Conservation (phyloP, 2,888 invertebrate genomes). For the Caenorhabditis drosophilae region DNA sequence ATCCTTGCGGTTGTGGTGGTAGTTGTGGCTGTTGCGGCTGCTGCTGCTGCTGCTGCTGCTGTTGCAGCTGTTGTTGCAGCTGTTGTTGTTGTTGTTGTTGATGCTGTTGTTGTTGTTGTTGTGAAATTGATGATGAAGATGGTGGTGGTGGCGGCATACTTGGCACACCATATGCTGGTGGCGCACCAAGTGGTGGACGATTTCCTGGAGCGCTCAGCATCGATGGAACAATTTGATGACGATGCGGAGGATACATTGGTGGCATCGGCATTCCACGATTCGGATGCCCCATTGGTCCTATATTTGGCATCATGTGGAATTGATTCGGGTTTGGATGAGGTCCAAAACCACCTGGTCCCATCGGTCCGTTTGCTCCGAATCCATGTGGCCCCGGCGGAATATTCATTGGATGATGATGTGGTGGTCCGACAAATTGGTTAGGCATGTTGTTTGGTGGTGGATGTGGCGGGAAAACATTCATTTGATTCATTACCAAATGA, state of each 20-base stretch:
- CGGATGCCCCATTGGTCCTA: not conserved
- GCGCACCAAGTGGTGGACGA: not conserved
- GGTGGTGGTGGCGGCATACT: slow-evolving; percentile 10
- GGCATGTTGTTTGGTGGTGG: no score
- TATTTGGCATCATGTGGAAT: not conserved
- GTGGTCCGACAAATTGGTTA: no score
- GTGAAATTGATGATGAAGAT: no score
- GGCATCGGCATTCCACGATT: not conserved
- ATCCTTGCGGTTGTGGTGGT: not conserved
- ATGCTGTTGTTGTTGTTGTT: not conserved
- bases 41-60: slow-evolving; percentile 6
- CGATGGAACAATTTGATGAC: no score
- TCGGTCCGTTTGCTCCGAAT: no score
- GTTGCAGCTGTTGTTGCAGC: not conserved
- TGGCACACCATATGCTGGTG: slow-evolving; percentile 16
- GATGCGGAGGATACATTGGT: not conserved
- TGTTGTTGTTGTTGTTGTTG: slow-evolving; percentile 2
- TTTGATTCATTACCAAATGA: slow-evolving; percentile 8
- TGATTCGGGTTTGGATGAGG: no score
- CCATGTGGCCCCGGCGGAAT: no score
- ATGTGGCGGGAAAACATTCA: not conserved
- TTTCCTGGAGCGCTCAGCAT: no score
- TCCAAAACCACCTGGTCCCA: no score
- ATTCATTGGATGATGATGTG: no score
- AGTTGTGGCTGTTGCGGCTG: not conserved